Percentiles rank a stretch among this genome's conserved stretches.
These are phyloP conservation scores for Nycticebus coucang DNA, from an alignment of 2,113 vertebrate species.

Conservation along the genomic window DNA sequence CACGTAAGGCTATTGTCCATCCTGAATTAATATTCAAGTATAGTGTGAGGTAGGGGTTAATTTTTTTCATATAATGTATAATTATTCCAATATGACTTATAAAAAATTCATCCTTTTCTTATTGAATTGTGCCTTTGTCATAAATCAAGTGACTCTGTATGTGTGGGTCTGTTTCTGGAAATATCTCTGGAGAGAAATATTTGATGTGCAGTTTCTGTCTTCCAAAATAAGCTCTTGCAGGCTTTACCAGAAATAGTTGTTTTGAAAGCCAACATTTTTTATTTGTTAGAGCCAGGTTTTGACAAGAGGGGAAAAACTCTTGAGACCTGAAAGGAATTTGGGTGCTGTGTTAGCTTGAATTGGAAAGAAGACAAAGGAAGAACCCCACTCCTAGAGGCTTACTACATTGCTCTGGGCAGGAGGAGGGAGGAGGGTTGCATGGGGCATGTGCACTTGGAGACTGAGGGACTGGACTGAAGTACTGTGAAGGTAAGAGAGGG, in stretches of 20 bases:
- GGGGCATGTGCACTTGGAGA: neutral
- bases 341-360: neutral
- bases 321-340: neutral
- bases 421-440: neutral
- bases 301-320: neutral
- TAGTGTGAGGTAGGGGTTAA: neutral
- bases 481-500: neutral
- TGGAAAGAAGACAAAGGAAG: neutral
- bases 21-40: neutral
- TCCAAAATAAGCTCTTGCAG: neutral
- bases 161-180: neutral
- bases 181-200: slow-evolving; percentile 35
- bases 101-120: slow-evolving; percentile 3
- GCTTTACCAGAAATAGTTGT: neutral
- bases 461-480: neutral
- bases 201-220: neutral
- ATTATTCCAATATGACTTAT: neutral
- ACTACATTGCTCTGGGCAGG: neutral
- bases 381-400: neutral
- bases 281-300: slow-evolving; percentile 36
- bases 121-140: neutral
- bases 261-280: slow-evolving; percentile 2
- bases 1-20: neutral
- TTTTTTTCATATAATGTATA: neutral
- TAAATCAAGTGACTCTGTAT: neutral